Conservation (phyloP, 1,140 invertebrate species). For the Nephotettix cincticeps region DNA sequence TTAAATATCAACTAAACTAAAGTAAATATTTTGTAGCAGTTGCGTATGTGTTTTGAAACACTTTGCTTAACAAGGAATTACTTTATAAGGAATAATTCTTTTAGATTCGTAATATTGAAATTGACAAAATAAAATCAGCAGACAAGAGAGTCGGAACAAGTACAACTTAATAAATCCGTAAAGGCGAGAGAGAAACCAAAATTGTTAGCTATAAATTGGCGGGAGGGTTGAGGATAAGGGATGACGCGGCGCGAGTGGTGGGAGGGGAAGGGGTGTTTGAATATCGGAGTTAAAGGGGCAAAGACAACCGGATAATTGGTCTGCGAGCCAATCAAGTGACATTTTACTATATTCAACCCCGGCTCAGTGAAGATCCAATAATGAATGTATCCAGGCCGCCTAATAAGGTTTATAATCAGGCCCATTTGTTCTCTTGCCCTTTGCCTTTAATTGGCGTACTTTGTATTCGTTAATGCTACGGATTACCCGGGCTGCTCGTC, state of each 20-base stretch:
- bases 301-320: slow-evolving; percentile 7
- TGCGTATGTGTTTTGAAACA: too few species aligned
- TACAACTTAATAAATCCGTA: not conserved
- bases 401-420: slow-evolving; percentile 10
- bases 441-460: not conserved
- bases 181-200: not conserved
- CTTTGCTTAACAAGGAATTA: too few species aligned
- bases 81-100: too few species aligned
- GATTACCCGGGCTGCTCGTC: not conserved
- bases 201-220: slow-evolving; percentile 4
- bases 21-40: too few species aligned
- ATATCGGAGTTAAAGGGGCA: slow-evolving; percentile 5
- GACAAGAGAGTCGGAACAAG: not conserved
- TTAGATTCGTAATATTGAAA: too few species aligned
- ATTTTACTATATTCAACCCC: not conserved
- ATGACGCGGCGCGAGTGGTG: not conserved
- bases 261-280: not conserved
- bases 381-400: slow-evolving; percentile 11
- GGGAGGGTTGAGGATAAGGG: not conserved
- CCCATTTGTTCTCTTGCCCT: not conserved
- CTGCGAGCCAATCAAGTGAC: not conserved
- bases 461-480: slow-evolving; percentile 5
- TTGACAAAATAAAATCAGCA: too few species aligned
- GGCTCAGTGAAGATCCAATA: not conserved
- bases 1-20: too few species aligned